These are phyloP conservation scores for Aselliscus stoliczkanus DNA, from an alignment of 2,797 vertebrate species.

Conservation along the genomic window DNA sequence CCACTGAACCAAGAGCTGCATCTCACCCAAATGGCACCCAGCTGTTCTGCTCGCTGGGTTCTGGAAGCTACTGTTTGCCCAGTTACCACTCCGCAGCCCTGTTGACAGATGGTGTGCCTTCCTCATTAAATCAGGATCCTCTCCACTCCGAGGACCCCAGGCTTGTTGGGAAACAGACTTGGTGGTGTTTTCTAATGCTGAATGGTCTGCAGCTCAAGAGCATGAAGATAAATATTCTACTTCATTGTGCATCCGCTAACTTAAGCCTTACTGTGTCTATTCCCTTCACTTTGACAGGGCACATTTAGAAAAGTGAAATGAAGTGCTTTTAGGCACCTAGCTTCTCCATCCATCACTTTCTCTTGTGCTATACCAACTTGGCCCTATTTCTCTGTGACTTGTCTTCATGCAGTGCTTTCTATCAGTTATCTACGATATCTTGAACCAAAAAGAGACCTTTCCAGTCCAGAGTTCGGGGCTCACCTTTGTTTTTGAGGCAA, in stretches of 20 bases:
- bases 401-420: conserved; percentile 20
- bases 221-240: conserved; percentile 68
- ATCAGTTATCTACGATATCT: background rate
- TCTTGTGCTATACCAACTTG: background rate
- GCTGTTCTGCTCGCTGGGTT: conserved; percentile 58
- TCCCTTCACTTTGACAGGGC: conserved; percentile 43
- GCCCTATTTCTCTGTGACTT: conserved; percentile 38
- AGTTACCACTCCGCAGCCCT: conserved; percentile 68
- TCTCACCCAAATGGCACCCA: background rate
- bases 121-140: conserved; percentile 79
- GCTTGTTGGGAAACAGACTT: conserved; percentile 74
- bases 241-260: conserved; percentile 61
- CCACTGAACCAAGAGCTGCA: background rate
- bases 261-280: conserved; percentile 55
- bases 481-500: background rate
- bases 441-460: background rate
- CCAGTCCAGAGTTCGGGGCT: background rate
- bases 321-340: conserved; percentile 52
- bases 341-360: background rate
- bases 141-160: conserved; percentile 69
- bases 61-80: conserved; percentile 56
- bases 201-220: conserved; percentile 53
- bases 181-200: conserved; percentile 63
- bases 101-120: conserved; percentile 79
- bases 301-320: conserved; percentile 52